Conservation (phyloP, 2,797 vertebrate genomes). For the Eidolon dupreanum region DNA sequence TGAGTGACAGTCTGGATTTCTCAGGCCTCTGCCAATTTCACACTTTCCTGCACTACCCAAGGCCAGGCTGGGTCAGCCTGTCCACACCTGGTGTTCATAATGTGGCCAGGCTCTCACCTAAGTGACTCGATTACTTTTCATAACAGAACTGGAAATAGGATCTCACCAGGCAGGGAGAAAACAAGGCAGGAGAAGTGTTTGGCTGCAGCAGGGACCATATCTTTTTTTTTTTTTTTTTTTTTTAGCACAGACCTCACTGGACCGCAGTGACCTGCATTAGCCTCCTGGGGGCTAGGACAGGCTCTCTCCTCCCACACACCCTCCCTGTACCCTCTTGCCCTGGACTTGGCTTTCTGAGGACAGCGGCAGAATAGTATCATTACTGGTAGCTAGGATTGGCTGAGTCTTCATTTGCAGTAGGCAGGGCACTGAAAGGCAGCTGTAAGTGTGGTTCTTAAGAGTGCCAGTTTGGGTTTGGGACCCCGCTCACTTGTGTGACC, state of each 20-base stretch:
- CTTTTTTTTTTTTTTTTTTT: background rate
- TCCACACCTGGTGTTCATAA: background rate
- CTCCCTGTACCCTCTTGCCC: background rate
- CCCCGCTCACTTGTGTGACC: background rate
- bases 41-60: background rate
- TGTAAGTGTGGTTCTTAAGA: background rate
- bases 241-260: background rate
- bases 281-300: background rate
- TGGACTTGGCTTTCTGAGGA: background rate
- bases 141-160: background rate
- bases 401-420: background rate
- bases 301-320: accelerated
- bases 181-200: background rate
- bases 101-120: background rate
- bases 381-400: background rate
- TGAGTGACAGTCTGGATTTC: background rate
- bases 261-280: background rate
- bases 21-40: conserved; percentile 36
- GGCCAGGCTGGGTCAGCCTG: background rate
- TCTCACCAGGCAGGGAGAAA: background rate
- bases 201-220: background rate
- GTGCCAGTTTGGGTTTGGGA: background rate
- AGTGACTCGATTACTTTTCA: background rate
- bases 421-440: background rate
- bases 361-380: background rate